A percentile compares a stretch with the other conserved stretches of the same genome.
Evolutionary conservation across 2,113 vertebrate species (phyloP).

Genomic region (Myotis davidii): DNA sequence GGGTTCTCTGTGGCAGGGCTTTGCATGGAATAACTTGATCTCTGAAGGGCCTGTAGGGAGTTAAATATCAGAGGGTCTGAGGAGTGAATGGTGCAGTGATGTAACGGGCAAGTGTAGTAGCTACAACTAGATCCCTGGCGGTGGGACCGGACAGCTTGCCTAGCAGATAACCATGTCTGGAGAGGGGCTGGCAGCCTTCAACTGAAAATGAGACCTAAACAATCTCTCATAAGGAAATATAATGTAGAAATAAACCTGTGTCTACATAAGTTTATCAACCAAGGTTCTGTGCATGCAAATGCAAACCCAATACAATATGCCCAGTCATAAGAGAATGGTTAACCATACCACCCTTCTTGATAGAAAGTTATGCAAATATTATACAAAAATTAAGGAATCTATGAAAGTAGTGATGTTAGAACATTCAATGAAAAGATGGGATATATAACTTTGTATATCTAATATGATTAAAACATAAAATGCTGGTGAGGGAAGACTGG

Average conservation of each 20-base stretch:
- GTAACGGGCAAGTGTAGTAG: neutral
- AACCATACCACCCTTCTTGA: neutral
- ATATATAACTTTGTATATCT: neutral
- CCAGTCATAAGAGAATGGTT: neutral
- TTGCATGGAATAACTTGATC: neutral
- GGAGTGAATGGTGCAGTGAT: neutral
- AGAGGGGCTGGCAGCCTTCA: neutral
- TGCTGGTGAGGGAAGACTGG: neutral
- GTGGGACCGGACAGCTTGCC: neutral
- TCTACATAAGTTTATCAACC: neutral
- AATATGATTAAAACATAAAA: neutral
- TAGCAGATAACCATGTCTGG: neutral
- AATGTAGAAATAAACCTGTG: neutral
- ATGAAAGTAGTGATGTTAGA: neutral
- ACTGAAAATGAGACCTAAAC: neutral
- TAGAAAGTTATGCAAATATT: neutral
- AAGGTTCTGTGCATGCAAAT: neutral
- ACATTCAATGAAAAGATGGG: neutral
- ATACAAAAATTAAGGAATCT: neutral
- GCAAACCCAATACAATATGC: neutral
- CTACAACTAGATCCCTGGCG: neutral
- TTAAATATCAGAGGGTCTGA: neutral
- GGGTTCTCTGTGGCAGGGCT: neutral
- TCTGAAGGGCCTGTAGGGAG: neutral
- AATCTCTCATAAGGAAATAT: neutral